Base-by-base conservation (phyloP, 2,888 invertebrate genomes). In the Coronaproctus castanopsis region DNA sequence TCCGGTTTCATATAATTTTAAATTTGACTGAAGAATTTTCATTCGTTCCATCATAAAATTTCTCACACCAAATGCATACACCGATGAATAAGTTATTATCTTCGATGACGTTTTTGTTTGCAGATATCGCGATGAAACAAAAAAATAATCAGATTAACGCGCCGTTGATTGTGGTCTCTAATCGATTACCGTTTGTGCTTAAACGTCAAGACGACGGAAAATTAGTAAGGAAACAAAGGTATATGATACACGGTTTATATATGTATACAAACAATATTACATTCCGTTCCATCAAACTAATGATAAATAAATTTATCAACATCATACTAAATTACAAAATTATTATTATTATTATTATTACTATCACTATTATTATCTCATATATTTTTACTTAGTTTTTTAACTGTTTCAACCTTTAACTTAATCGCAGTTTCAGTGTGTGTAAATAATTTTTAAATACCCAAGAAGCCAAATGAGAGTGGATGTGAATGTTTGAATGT, bases 111-210 rank as follows among this genome's bases (percentile, higher is more conserved):
- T 8, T 18, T 24, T 54, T 54, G 19, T 58, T 61, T 61, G 3
- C 58, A 63, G 61, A 61, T 21, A 52, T 61, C 24, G 55, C 36
- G 21, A 66, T 66, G 64, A 66, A 62, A 49, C 57, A 62, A 8
- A 65, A 61, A 59, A 65, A 64, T 58, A 55, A 51, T 49, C 67
- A 66, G 50, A 64, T 68, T 10, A 68, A 69, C 52, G 67, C 65
- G 24, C 67, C 67, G 20, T 61, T 72, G 59, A 70, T 72, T 52
- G 71, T 72, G 20, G 71, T 72, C n/a, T 71, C 72, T 14, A 72
- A 72, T 64, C 66, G 72, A 20, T 68, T 72, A 22, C 72, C 72
- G 3, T 72, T 72, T 63, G 69, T 71, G 22, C 65, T 72, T 21
- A 65, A 66, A 10, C 64, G 69, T 50, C 67, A 68, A n/a, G 65